Evolutionary conservation across 2,797 vertebrate genomes (phyloP).

Genomic region (Garrulus glandarius): DNA sequence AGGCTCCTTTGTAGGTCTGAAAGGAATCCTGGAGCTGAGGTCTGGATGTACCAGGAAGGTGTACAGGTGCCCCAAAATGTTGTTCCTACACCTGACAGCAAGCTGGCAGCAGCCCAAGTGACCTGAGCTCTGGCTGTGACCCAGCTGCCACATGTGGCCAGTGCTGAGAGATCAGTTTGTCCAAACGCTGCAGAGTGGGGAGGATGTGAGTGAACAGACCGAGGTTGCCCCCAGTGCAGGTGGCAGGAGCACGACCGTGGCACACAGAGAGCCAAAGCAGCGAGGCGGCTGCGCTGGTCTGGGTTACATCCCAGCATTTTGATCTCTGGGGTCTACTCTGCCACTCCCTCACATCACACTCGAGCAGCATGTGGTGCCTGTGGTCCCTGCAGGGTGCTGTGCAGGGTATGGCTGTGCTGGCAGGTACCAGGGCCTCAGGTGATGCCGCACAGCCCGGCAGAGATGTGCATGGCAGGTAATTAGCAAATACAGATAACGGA

Average conservation of each 20-base stretch:
- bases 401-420: neutral
- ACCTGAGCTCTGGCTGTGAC: neutral
- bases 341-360: fast-evolving
- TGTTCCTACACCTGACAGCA: fast-evolving
- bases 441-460: neutral
- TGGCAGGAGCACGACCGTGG: fast-evolving
- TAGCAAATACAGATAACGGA: neutral
- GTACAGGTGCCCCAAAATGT: neutral
- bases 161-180: neutral
- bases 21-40: neutral
- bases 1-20: neutral
- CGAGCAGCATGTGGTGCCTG: neutral
- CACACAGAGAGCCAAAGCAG: neutral
- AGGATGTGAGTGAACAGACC: fast-evolving
- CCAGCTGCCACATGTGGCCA: fast-evolving
- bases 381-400: neutral
- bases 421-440: neutral
- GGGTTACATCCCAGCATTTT: neutral
- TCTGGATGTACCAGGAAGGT: fast-evolving
- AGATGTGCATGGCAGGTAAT: neutral
- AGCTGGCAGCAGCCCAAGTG: neutral
- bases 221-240: neutral
- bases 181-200: fast-evolving
- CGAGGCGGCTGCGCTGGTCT: fast-evolving
- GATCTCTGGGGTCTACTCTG: fast-evolving